These are phyloP conservation scores for Rhinogobio ventralis DNA, from an alignment of 2,797 vertebrate genomes.

Conservation along the genomic window DNA sequence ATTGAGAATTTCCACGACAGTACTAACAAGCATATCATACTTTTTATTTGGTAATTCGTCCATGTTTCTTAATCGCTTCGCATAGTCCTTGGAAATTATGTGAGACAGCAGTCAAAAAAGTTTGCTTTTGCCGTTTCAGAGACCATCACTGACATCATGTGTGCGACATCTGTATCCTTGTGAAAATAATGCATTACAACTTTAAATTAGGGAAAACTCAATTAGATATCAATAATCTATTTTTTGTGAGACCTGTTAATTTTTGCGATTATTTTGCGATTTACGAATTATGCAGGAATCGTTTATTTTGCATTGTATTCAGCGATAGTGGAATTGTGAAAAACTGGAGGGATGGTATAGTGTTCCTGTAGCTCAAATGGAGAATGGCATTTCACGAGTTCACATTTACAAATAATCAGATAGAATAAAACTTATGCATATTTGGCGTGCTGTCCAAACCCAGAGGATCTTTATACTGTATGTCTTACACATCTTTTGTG, in stretches of 20 bases:
- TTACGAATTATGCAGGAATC: neutral
- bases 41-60: neutral
- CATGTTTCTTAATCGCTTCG: neutral
- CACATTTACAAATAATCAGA: too few species aligned
- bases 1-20: too few species aligned
- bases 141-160: too few species aligned
- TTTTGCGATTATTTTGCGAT: neutral
- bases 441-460: too few species aligned
- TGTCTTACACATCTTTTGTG: neutral
- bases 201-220: neutral
- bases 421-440: too few species aligned
- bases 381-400: neutral
- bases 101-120: neutral
- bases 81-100: neutral
- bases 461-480: neutral
- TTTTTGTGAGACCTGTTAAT: neutral
- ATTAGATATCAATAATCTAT: neutral
- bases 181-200: neutral
- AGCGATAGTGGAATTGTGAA: neutral
- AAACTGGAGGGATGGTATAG: neutral
- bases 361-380: neutral
- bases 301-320: neutral
- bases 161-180: neutral
- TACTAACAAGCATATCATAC: neutral
- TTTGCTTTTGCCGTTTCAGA: neutral